Conservation (phyloP, 2,797 vertebrate genomes). For the Coccyzus lansbergi region DNA sequence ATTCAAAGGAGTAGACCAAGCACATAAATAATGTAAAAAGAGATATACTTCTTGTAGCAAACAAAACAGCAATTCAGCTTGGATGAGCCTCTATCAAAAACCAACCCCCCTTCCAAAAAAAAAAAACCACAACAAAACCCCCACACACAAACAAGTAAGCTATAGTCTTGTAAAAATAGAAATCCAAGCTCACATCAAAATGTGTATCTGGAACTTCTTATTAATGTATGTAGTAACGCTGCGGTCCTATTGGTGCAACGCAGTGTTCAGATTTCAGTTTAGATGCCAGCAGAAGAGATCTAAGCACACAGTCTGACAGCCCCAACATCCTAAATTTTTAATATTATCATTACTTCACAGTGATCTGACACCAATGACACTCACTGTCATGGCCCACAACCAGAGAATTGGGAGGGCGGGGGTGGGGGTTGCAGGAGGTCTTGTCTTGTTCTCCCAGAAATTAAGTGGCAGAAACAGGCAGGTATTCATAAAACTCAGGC, state of each 20-base stretch:
- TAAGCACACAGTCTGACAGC: neutral
- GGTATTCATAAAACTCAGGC: neutral
- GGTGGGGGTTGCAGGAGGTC: neutral
- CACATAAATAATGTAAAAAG: neutral
- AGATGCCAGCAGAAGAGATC: neutral
- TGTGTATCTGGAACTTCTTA: neutral
- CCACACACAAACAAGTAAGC: fast-evolving
- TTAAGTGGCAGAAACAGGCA: neutral
- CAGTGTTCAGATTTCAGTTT: neutral
- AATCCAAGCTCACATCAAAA: neutral
- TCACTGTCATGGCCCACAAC: neutral
- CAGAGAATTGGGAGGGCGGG: neutral
- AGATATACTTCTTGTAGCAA: neutral
- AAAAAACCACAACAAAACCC: fast-evolving
- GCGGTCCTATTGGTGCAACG: neutral
- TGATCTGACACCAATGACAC: neutral
- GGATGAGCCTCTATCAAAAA: neutral
- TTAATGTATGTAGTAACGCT: neutral
- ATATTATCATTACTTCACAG: neutral
- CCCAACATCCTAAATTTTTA: neutral
- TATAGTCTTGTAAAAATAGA: neutral
- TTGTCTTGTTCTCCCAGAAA: neutral
- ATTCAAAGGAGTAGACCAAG: neutral
- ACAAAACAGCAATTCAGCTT: neutral
- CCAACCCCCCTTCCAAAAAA: neutral